Percentiles rank a stretch among this genome's conserved stretches.
These are phyloP conservation scores for Sitta carolinensis DNA, from an alignment of 2,797 vertebrate genomes.

Conservation along the genomic window DNA sequence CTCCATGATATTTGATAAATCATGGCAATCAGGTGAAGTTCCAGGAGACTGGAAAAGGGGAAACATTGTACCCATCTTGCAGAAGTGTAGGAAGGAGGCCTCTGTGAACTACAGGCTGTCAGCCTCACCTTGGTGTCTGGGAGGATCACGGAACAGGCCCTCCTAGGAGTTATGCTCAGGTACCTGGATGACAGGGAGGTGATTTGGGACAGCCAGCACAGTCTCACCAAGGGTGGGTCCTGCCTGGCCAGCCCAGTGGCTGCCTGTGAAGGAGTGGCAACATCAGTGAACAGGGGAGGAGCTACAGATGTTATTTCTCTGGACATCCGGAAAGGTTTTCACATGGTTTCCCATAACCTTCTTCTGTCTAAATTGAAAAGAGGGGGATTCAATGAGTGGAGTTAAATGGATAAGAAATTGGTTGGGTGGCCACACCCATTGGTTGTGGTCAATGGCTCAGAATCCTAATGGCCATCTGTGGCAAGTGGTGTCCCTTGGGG, in stretches of 20 bases:
- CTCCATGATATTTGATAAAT: background rate
- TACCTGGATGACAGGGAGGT: background rate
- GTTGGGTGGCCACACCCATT: background rate
- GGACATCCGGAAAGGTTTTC: accelerated
- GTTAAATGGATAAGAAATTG: background rate
- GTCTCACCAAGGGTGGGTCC: background rate
- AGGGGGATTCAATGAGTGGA: background rate
- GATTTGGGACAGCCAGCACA: background rate
- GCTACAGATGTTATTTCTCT: background rate
- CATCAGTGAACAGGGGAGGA: background rate
- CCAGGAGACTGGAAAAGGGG: background rate
- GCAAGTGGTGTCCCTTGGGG: background rate
- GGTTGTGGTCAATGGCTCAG: background rate
- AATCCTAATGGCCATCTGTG: background rate
- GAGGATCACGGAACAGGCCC: background rate
- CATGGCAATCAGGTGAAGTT: background rate
- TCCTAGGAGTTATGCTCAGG: background rate
- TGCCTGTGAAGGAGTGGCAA: background rate
- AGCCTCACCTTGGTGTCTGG: background rate
- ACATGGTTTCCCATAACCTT: background rate
- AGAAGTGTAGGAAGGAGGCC: background rate
- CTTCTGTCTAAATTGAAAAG: background rate
- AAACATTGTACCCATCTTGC: background rate
- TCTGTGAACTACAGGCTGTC: background rate
- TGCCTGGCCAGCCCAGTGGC: background rate